Conservation (phyloP, 2,888 invertebrate genomes). For the Dasysyrphus tricinctus region DNA sequence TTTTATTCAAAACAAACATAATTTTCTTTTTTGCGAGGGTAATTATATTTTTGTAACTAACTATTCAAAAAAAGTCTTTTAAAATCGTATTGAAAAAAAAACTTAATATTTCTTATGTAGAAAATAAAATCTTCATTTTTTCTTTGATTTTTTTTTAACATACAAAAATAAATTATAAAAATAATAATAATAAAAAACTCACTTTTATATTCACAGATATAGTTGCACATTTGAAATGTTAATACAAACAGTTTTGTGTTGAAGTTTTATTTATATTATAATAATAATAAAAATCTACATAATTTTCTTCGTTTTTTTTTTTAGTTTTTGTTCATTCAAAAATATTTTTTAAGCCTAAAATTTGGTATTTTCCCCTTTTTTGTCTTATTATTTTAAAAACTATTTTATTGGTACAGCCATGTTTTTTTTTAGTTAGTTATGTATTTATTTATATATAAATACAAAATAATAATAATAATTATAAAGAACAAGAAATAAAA, state of each 20-base stretch:
- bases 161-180: conserved; percentile 67
- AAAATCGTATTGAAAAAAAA: background rate
- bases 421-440: conserved; percentile 30
- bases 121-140: background rate
- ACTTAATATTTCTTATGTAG: conserved; percentile 9
- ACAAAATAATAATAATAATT: background rate
- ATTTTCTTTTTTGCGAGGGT: conserved; percentile 53
- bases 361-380: conserved; percentile 54
- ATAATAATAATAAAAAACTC: conserved; percentile 38
- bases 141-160: conserved; percentile 37
- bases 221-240: conserved; percentile 65
- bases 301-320: conserved; percentile 1
- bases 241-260: conserved; percentile 39
- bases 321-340: conserved; percentile 15
- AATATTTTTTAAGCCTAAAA: conserved; percentile 63
- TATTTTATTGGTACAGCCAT: conserved; percentile 65
- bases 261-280: background rate
- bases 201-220: conserved; percentile 72
- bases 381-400: conserved; percentile 30
- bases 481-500: conserved; percentile 13
- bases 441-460: background rate
- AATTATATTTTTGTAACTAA: background rate
- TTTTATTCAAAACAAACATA: background rate
- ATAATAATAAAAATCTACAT: conserved; percentile 14
- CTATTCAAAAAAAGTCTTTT: conserved; percentile 18